Percentiles rank a stretch among this genome's conserved stretches.
phyloP scores from a whole-genome alignment of 64 coral and sea anemone species.

The Montipora efflorescens region DNA sequence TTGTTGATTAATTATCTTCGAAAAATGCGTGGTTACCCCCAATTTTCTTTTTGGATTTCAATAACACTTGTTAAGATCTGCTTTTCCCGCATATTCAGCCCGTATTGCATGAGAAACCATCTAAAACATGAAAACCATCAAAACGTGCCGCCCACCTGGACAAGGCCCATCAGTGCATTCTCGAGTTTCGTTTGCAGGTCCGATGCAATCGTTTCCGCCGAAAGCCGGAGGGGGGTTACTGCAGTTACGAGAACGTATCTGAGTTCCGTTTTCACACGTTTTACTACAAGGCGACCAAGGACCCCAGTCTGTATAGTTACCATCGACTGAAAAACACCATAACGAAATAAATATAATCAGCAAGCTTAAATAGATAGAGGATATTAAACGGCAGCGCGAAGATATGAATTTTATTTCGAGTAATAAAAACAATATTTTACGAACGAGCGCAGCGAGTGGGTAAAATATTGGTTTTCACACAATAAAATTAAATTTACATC shows the following conservation, averaged over 20 bases:
- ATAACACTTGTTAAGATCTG: no score
- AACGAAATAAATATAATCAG: not conserved
- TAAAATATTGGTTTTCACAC: no score
- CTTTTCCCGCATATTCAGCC: no score
- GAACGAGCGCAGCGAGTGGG: no score
- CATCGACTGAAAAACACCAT: not conserved
- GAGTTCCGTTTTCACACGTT: not conserved
- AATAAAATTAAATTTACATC: no score
- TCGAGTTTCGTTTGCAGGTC: not conserved
- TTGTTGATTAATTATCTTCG: no score
- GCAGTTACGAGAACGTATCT: not conserved
- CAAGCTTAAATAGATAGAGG: not conserved
- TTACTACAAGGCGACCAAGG: not conserved
- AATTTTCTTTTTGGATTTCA: no score
- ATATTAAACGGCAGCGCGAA: no score
- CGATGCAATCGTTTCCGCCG: slow-evolving; percentile 27
- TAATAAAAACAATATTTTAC: no score
- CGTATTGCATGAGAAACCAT: no score
- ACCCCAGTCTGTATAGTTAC: slow-evolving; percentile 11
- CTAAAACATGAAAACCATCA: not conserved
- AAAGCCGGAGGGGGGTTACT: slow-evolving; percentile 18
- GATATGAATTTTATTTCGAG: no score
- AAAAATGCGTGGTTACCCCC: no score
- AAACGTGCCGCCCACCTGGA: slow-evolving; percentile 30
- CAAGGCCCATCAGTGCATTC: slow-evolving; percentile 8